These are phyloP conservation scores for Gobionotothen gibberifrons DNA, from an alignment of 2,797 vertebrate species.

Conservation along the genomic window DNA sequence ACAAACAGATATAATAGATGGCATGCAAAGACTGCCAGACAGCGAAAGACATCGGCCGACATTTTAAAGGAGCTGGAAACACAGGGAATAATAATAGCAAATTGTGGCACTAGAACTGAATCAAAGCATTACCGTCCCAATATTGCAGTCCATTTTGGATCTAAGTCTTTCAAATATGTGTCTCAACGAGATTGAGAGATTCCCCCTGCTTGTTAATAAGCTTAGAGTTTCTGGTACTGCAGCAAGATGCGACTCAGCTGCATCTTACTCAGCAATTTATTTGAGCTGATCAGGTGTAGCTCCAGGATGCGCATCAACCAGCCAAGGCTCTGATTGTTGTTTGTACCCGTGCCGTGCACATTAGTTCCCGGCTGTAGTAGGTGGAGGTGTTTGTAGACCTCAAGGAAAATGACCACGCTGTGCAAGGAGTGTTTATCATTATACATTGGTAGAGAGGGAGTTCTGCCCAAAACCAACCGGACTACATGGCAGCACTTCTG, in stretches of 20 bases:
- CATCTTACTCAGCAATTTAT: neutral
- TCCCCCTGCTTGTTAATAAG: neutral
- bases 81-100: no score
- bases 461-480: no score
- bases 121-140: neutral
- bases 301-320: neutral
- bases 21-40: no score
- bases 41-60: no score
- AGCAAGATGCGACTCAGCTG: neutral
- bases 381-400: neutral
- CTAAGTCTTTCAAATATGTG: neutral
- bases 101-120: neutral
- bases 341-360: neutral
- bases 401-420: neutral
- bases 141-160: neutral
- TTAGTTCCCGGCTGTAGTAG: neutral
- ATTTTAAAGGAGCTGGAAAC: no score
- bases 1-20: no score
- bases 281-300: neutral
- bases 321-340: no score
- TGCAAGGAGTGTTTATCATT: neutral
- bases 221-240: neutral
- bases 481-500: no score
- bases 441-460: no score
- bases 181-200: neutral